These are phyloP conservation scores for Anguilla obscura DNA, from an alignment of 2,797 vertebrate genomes.

Conservation along the genomic window DNA sequence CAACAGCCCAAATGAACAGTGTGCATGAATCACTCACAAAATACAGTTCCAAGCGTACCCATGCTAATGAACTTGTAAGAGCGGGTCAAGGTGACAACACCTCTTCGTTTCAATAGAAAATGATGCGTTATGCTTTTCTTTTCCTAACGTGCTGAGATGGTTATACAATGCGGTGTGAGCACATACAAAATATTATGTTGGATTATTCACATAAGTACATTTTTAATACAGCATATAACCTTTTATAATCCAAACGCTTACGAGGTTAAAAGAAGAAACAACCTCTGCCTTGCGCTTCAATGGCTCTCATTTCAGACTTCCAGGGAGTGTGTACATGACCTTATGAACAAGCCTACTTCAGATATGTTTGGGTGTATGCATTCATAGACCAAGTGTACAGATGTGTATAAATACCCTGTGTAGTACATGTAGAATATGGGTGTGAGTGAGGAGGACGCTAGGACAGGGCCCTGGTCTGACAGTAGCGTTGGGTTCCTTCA, in stretches of 20 bases:
- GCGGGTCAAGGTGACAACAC: constrained; percentile 25
- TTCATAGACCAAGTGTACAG: constrained; percentile 9
- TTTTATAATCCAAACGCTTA: constrained; percentile 19
- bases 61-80: not conserved
- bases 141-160: not conserved
- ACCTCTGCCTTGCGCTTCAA: constrained; percentile 2
- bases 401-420: not conserved
- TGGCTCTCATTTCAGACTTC: not conserved
- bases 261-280: not conserved
- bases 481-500: not conserved
- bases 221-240: constrained; percentile 21
- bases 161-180: not conserved
- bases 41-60: not conserved
- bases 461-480: not conserved
- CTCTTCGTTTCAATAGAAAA: constrained; percentile 30
- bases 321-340: not conserved
- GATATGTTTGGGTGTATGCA: not conserved
- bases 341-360: not conserved
- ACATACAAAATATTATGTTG: constrained; percentile 18
- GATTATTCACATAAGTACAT: constrained; percentile 23
- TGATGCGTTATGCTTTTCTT: not conserved
- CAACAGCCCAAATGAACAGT: not conserved
- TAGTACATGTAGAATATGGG: not conserved
- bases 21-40: not conserved
- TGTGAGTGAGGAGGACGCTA: constrained; percentile 5